A percentile compares a stretch with the other conserved stretches of the same genome.
Conservation (phyloP, 2,797 vertebrate species). For the Salmo trutta region DNA sequence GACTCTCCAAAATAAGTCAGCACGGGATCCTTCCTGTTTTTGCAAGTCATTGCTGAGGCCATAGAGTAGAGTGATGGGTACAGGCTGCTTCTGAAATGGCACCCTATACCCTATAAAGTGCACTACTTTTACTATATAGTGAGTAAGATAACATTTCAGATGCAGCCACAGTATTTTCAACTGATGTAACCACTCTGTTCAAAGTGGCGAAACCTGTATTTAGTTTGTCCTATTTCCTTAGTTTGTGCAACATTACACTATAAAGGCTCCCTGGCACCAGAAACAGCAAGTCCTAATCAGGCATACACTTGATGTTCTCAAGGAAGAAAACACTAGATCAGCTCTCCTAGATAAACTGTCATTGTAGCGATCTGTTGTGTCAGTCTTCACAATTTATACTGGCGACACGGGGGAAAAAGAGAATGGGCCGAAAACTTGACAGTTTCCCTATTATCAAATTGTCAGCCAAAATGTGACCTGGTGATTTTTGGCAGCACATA, state of each 20-base stretch:
- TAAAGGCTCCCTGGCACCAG: neutral
- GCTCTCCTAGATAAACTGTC: too few relatives aligned
- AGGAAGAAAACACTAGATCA: too few relatives aligned
- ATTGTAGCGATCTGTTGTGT: too few relatives aligned
- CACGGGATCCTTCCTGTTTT: neutral
- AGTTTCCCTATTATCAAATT: too few relatives aligned
- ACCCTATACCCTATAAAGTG: neutral
- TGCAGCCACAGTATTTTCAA: neutral
- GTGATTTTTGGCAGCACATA: conserved; percentile 3
- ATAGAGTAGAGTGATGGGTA: neutral
- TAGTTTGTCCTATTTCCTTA: neutral
- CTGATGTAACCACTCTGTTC: neutral
- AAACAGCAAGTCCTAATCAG: too few relatives aligned
- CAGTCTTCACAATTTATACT: too few relatives aligned
- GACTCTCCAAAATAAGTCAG: too few relatives aligned
- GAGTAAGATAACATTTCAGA: too few relatives aligned
- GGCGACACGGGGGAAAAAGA: neutral
- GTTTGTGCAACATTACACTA: neutral
- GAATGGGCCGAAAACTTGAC: neutral
- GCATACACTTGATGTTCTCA: too few relatives aligned
- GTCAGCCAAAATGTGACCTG: too few relatives aligned
- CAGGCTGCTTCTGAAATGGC: too few relatives aligned
- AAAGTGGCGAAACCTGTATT: neutral
- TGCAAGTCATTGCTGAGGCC: neutral
- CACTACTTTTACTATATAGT: neutral